A percentile compares a stretch with the other conserved stretches of the same genome.
Evolutionary conservation across 2,113 vertebrate genomes (phyloP).

Genomic region (Probosciger aterrimus): DNA sequence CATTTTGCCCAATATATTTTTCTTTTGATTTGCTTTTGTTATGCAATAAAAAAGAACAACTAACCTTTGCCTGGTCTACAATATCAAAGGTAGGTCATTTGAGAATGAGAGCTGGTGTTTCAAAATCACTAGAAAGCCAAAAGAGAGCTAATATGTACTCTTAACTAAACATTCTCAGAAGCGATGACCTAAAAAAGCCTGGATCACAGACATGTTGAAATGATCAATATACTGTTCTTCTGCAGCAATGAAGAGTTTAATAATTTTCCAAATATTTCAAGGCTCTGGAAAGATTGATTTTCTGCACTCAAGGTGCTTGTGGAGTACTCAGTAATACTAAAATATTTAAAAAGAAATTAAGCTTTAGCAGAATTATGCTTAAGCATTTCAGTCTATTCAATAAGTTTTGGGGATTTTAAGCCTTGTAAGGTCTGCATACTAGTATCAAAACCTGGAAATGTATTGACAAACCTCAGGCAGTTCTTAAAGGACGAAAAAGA

Average conservation of each 20-base stretch:
- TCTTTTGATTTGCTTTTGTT: background rate
- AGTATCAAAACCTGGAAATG: background rate
- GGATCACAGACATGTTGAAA: background rate
- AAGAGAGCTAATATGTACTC: background rate
- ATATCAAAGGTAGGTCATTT: background rate
- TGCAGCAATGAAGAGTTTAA: background rate
- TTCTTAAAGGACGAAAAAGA: background rate
- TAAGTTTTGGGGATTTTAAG: background rate
- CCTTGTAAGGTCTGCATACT: background rate
- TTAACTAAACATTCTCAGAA: background rate
- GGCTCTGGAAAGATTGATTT: background rate
- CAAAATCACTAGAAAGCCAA: background rate
- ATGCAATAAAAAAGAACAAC: background rate
- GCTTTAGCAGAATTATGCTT: background rate
- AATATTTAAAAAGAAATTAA: background rate
- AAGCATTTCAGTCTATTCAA: background rate
- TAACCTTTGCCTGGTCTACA: background rate
- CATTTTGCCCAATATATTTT: background rate
- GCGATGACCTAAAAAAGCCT: background rate
- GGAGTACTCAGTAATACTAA: background rate
- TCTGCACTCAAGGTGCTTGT: background rate
- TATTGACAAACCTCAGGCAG: background rate
- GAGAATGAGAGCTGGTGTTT: background rate
- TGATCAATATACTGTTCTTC: background rate
- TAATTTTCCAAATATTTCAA: background rate